Conservation (phyloP, 2,888 invertebrate genomes). For the Geotrupes spiniger region DNA sequence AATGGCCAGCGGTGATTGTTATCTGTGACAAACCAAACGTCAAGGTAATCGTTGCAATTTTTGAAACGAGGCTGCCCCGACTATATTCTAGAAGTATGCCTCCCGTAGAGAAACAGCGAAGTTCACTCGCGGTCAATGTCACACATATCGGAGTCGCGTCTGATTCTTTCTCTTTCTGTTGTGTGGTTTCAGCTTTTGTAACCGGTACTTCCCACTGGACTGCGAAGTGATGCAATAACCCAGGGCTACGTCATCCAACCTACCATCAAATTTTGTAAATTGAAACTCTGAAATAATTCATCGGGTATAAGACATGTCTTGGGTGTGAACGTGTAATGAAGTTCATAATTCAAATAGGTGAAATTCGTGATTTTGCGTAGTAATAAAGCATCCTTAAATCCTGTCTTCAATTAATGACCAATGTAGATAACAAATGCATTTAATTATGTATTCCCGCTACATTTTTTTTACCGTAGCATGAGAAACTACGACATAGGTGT, state of each 20-base stretch:
- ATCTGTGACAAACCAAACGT: slow-evolving; percentile 1
- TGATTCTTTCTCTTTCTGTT: slow-evolving; percentile 8
- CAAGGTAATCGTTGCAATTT: slow-evolving; percentile 1
- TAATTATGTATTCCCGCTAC: no score
- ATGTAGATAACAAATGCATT: no score
- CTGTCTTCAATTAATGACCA: no score
- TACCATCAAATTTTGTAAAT: no score
- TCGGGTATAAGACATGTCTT: no score
- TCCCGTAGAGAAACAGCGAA: slow-evolving; percentile 22
- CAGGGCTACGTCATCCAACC: slow-evolving; percentile 1
- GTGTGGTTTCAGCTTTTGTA: slow-evolving; percentile 19
- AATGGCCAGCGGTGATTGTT: not conserved
- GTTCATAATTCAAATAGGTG: no score
- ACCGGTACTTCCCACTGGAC: slow-evolving; percentile 16
- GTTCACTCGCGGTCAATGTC: slow-evolving; percentile 39
- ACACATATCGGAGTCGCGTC: slow-evolving; percentile 33
- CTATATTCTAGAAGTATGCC: slow-evolving; percentile 4
- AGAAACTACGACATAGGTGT: no score
- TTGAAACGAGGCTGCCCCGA: slow-evolving; percentile 1
- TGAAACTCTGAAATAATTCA: no score
- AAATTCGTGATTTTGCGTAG: no score
- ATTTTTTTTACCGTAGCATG: no score
- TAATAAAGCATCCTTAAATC: no score
- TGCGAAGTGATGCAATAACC: slow-evolving; percentile 1
- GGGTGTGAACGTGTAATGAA: no score